Evolutionary conservation across 2,888 invertebrate genomes (phyloP), one percentile per base, ranked within the genome.

Genomic region (Erannis defoliaria): DNA sequence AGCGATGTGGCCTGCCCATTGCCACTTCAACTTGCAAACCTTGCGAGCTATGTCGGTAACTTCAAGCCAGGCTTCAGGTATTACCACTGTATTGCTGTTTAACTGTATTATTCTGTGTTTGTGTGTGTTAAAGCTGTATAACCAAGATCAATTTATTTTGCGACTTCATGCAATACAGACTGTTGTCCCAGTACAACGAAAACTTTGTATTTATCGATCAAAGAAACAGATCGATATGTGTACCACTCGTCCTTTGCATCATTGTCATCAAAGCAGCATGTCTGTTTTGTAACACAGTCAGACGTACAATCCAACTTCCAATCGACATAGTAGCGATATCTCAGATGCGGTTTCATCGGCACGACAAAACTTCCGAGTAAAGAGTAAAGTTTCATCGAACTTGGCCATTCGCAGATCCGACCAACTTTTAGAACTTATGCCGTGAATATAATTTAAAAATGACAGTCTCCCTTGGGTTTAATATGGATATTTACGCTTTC

Each of bases 351-450:
- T 78, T 78, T 70, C 72, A 71, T 72, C 73, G 72, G 66, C 73
- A 72, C 68, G 59, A 55, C 46, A 29, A 38, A 79, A 76, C 72
- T 75, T 78, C 67, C 69, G 67, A 72, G 75, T 64, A 72, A 75
- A 78, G 77, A 78, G 76, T 72, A 75, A 80, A 80, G 80, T 82
- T 82, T 55, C 54, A 62, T 64, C 68, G 67, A 81, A 82, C 81
- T 82, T 81, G 62, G 70, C 73, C 74, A 78, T 81, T 68, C 71
- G 66, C 67, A 66, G 75, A 73, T 73, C 70, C 72, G 68, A 58
- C 58, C 57, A 78, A 82, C 76, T 82, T 73, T 64, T 40, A 40
- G 29, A 77, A 76, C 73, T 77, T 80, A 64, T 63, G 69, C 73
- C 67, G 74, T 74, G 77, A 75, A 78, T 77, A 72, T 78, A 72